Base-by-base conservation (phyloP, 2,797 vertebrate species). In the Thaleichthys pacificus region DNA sequence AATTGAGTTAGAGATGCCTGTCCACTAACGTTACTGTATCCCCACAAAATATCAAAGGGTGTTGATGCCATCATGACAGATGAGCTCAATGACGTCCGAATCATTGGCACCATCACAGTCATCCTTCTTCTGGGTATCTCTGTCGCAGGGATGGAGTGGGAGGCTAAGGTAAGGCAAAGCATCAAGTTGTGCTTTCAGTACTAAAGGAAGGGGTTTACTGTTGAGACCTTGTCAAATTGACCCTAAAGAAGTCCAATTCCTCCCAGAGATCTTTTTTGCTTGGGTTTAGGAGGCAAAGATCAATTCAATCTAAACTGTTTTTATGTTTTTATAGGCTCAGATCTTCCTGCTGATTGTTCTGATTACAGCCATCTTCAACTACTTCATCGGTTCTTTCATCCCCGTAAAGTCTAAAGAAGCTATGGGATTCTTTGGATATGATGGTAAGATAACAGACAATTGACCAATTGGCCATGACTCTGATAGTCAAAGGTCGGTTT, bases 111-210 rank as follows among this genome's bases (percentile, higher is more conserved):
- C 79, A 96, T 99, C 79, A 99, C 97, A 0, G 91, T 99, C 1
- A 95, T 99, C 63, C 63, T 97, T 47, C 91, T 99, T 15, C 86
- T 99, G 65, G 97, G 96, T 7, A 99, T 99, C 85, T 99, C 97
- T 0, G 93, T 99, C 71, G 97, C 97, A 51, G 97, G 97, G 77
- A 99, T 99, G 97, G 97, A 99, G 72, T 99, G 97, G 97, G 97
- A 99, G 90, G 96, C 97, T 69, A 99, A 99, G 92, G 97, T 98
- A 92, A n/a, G 71, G 73, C 17, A 14, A 35, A 26, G 22, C 58
- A 8, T 26, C 9, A 57, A 21, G 54, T n/a, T 57, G 9, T 47
- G 12, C 42, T 47, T 3, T 47, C 42, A 19, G 54, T n/a, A 57
- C 4, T 21, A 57, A 21, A 21, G 12, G 5, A 17, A n/a, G 54